These are phyloP conservation scores for Ecliptopera silaceata DNA, from an alignment of 2,888 invertebrate species.

Conservation along the genomic window DNA sequence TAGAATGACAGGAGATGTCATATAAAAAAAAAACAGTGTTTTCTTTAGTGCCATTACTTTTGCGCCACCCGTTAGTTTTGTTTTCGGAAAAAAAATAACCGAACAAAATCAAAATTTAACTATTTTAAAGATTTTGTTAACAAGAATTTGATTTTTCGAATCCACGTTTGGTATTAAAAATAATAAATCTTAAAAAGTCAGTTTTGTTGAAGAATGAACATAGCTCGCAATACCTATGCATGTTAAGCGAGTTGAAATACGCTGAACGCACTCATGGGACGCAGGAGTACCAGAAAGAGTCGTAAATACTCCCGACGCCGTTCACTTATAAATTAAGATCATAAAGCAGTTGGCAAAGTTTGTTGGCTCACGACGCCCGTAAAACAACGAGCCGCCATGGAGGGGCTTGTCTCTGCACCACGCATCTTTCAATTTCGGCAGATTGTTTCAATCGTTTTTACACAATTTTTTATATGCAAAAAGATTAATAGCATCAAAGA, in stretches of 20 bases:
- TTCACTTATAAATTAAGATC: constrained; percentile 83
- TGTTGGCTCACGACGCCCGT: constrained; percentile 78
- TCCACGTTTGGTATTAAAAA: too few species aligned
- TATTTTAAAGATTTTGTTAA: too few species aligned
- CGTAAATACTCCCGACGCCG: constrained; percentile 76
- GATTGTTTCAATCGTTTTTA: constrained; percentile 44
- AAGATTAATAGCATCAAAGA: too few species aligned
- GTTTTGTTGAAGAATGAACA: background rate
- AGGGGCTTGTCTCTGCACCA: constrained; percentile 60
- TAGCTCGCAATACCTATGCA: constrained; percentile 24
- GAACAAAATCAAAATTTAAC: too few species aligned
- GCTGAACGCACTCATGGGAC: constrained; percentile 76
- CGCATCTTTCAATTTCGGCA: constrained; percentile 68
- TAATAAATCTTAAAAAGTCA: too few species aligned
- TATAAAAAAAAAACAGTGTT: too few species aligned
- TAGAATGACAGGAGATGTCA: too few species aligned
- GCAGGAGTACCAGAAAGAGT: constrained; percentile 76
- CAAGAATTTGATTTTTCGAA: too few species aligned
- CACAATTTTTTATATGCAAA: too few species aligned
- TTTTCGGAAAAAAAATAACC: too few species aligned
- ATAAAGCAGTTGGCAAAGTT: constrained; percentile 82
- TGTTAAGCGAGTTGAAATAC: constrained; percentile 31
- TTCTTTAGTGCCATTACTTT: too few species aligned
- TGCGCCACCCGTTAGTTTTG: too few species aligned
- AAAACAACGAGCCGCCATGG: constrained; percentile 70